Evolutionary conservation across 2,888 invertebrate genomes (phyloP).

Genomic region (Lymantria monacha): DNA sequence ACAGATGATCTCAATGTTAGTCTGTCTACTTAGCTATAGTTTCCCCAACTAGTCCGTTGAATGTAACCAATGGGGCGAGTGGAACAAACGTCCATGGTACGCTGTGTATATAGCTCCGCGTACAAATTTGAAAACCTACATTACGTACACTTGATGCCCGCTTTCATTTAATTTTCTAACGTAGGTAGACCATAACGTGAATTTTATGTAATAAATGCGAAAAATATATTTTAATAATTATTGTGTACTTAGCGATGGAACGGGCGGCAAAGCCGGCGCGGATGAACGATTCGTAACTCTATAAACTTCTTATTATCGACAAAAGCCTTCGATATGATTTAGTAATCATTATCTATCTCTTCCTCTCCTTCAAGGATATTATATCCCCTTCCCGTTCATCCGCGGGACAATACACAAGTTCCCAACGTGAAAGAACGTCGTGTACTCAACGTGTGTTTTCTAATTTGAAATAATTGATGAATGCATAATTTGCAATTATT

Average conservation of each 20-base stretch:
- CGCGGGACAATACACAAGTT: slow-evolving; percentile 72
- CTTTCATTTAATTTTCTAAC: slow-evolving; percentile 78
- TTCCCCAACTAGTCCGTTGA: slow-evolving; percentile 34
- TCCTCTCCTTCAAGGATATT: slow-evolving; percentile 21
- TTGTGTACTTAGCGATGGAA: slow-evolving; percentile 79
- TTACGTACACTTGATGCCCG: slow-evolving; percentile 72
- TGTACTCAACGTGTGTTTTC: slow-evolving; percentile 68
- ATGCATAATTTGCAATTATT: slow-evolving; percentile 35
- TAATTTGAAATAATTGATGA: slow-evolving; percentile 18
- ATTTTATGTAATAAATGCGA: slow-evolving; percentile 82
- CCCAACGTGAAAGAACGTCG: slow-evolving; percentile 56
- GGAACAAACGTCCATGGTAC: slow-evolving; percentile 81
- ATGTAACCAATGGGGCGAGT: slow-evolving; percentile 53
- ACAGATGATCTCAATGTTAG: slow-evolving; percentile 61
- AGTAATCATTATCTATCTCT: slow-evolving; percentile 17
- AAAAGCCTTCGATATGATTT: not conserved
- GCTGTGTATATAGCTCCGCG: slow-evolving; percentile 81
- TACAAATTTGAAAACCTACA: slow-evolving; percentile 78
- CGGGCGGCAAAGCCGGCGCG: slow-evolving; percentile 78
- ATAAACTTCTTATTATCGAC: slow-evolving; percentile 9
- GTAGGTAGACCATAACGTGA: slow-evolving; percentile 81
- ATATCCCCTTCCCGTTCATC: slow-evolving; percentile 56
- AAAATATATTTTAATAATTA: slow-evolving; percentile 82
- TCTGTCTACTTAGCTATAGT: slow-evolving; percentile 48
- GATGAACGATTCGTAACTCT: slow-evolving; percentile 60